Evolutionary conservation across 2,888 invertebrate genomes (phyloP).

Genomic region (Lamellibrachia satsuma): DNA sequence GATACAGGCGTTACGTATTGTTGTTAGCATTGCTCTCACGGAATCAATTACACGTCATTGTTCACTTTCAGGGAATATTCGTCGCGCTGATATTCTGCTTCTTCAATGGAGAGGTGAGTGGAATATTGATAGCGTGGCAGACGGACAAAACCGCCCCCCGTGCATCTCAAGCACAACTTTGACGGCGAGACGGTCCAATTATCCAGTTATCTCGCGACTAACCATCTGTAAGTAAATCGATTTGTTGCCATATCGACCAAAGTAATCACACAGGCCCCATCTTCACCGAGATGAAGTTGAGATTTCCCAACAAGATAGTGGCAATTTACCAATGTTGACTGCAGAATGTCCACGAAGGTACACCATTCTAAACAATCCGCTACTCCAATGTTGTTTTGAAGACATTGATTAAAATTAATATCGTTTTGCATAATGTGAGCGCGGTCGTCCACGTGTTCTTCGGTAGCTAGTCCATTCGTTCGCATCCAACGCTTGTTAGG

Average conservation of each 20-base stretch:
- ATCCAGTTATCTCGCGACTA: background rate
- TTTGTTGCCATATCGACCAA: background rate
- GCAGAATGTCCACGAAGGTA: background rate
- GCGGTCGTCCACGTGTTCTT: background rate
- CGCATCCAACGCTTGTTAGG: background rate
- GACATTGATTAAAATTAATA: background rate
- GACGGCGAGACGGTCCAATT: background rate
- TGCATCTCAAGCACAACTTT: background rate
- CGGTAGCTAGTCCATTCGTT: background rate
- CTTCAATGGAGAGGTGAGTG: slow-evolving; percentile 43
- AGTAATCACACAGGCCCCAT: background rate
- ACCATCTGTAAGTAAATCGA: background rate
- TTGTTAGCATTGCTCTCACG: background rate
- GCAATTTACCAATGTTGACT: background rate
- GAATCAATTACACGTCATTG: background rate
- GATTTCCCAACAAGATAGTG: background rate
- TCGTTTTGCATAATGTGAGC: background rate
- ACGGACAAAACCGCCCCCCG: background rate
- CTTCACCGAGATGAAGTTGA: background rate
- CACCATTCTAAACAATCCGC: background rate
- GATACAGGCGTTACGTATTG: background rate
- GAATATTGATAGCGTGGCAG: background rate
- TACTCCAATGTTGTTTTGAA: background rate
- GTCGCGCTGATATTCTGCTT: slow-evolving; percentile 43
- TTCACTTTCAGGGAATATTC: slow-evolving; percentile 41